Evolutionary conservation across 2,113 vertebrate genomes (phyloP).

Genomic region (Hipposideros armiger): DNA sequence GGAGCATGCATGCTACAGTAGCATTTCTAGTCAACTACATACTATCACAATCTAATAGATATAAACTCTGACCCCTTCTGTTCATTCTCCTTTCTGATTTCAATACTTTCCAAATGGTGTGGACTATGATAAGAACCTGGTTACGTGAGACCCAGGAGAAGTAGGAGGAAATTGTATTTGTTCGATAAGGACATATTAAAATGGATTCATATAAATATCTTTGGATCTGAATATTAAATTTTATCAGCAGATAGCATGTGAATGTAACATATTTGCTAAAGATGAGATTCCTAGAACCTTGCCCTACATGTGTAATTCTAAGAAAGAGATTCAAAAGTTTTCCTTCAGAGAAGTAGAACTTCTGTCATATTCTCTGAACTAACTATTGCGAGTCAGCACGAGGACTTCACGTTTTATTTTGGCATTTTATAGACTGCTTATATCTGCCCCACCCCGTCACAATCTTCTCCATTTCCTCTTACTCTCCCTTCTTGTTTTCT

Average conservation of each 20-base stretch:
- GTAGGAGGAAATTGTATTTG: neutral
- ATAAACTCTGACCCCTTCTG: neutral
- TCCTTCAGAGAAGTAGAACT: neutral
- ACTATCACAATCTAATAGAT: too few relatives aligned
- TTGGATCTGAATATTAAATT: neutral
- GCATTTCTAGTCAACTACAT: neutral
- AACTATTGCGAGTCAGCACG: neutral
- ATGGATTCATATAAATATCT: neutral
- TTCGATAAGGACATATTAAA: neutral
- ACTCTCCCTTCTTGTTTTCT: neutral
- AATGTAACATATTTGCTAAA: neutral
- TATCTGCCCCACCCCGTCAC: neutral
- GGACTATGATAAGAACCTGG: neutral
- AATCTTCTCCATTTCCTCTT: neutral
- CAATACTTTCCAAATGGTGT: neutral
- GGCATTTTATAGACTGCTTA: neutral
- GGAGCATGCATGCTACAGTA: too few relatives aligned
- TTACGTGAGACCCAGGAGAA: neutral
- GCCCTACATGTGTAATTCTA: neutral
- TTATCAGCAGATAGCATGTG: neutral
- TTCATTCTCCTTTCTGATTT: neutral
- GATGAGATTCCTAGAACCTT: neutral
- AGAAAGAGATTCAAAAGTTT: neutral
- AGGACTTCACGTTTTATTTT: neutral
- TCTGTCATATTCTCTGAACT: neutral